Base-by-base conservation (phyloP, 2,113 vertebrate genomes). In the Scartelaos histophorus region DNA sequence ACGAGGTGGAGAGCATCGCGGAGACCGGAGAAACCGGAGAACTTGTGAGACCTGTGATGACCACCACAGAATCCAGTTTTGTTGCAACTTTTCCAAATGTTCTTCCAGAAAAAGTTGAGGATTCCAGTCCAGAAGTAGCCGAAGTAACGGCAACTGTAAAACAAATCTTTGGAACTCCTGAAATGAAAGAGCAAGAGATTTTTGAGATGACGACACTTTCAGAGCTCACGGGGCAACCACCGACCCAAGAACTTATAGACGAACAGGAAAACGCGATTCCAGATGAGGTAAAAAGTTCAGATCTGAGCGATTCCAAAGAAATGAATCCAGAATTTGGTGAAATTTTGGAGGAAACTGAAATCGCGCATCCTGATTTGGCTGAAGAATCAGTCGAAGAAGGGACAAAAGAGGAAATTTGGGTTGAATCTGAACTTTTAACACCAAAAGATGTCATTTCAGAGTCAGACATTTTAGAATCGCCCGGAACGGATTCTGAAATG, bases 1-100 rank as follows among this genome's bases (percentile, higher is more conserved):
- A 93, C 13, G 66, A 85, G 75, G 80, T 91, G 53, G 79, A 93
- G 76, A 93, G 87, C 64, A 88, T 92, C 60, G 74, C 82, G 75
- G 79, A 79, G 0, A 56, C 17, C 1, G 21, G 81, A 1, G 84
- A 88, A 82, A 91, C 83, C 0, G 84, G 81, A 1, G 83, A 92
- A 77, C 90, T 92, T 13, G 80, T 88, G 66, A 87, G 74, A 35
- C 73, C 87, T 62, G 7, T 0, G 12, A 24, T 83, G 79, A 56
- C 62, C 82, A 13, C 82, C 80, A 1, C 58, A 53, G 67, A 79
- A 78, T 78, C 0, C 73, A 77, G 0, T 62, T 60, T 64, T 72
- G 73, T 17, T 45, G 22, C 10, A 0, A 25, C 73, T 11, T 69
- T 81, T 76, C 82, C 88, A 3, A 88, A 87, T 60, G 46, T 80